Conservation (phyloP, 37 sponge, comb jelly and placozoan species). For the Ianthella basta region DNA sequence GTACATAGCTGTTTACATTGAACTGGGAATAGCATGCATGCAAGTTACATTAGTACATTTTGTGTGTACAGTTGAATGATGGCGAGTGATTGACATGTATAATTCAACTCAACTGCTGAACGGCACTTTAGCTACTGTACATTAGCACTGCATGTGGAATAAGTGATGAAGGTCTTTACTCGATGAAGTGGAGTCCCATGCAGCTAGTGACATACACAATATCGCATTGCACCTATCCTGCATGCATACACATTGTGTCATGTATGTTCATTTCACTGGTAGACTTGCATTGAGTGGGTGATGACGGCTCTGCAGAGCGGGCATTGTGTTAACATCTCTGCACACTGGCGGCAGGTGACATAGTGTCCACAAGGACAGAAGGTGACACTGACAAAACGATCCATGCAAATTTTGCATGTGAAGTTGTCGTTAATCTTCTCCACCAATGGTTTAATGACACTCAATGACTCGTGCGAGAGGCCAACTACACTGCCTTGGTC, state of each 20-base stretch:
- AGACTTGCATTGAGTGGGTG: constrained; percentile 73
- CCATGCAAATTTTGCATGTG: constrained; percentile 85
- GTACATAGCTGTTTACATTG: no score
- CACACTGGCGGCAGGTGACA: constrained; percentile 75
- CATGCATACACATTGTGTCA: constrained; percentile 21
- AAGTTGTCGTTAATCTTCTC: constrained; percentile 74
- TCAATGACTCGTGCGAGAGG: background rate
- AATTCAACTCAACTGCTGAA: no score
- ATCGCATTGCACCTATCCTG: no score
- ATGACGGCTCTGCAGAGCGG: constrained; percentile 78
- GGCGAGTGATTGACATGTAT: no score
- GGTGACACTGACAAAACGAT: constrained; percentile 63
- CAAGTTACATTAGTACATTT: no score
- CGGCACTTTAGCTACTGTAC: no score
- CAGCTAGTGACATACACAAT: no score
- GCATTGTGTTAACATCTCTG: constrained; percentile 55
- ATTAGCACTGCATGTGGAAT: no score
- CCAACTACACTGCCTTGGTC: background rate
- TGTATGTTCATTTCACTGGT: constrained; percentile 20
- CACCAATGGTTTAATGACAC: constrained; percentile 47
- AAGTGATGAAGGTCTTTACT: no score
- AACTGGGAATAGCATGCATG: no score
- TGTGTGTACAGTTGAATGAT: no score
- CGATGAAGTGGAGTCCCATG: no score
- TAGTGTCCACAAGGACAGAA: constrained; percentile 93